Evolutionary conservation across 2,113 vertebrate genomes (phyloP).

Genomic region (Illadopsis cleaveri): DNA sequence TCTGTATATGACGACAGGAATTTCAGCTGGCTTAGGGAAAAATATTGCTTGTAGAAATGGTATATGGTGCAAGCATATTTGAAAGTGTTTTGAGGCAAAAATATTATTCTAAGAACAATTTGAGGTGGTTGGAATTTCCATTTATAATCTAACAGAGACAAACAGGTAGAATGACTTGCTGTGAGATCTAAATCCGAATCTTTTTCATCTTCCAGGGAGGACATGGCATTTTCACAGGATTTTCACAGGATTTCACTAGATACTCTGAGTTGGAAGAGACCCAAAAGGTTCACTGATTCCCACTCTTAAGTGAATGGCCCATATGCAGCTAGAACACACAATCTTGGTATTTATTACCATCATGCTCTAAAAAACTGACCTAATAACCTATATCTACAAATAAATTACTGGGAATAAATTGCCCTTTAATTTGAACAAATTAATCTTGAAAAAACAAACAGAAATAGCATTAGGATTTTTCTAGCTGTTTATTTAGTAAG

Average conservation of each 20-base stretch:
- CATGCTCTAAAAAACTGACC: background rate
- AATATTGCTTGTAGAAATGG: background rate
- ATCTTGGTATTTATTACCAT: background rate
- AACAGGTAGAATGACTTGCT: background rate
- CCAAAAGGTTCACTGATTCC: background rate
- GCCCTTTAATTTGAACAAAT: background rate
- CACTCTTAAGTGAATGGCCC: background rate
- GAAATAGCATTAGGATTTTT: background rate
- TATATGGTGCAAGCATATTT: background rate
- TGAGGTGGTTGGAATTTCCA: background rate
- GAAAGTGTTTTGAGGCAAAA: conserved; percentile 19
- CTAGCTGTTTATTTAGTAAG: background rate
- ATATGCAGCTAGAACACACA: no score
- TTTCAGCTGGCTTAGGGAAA: conserved; percentile 24
- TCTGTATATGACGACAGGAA: background rate
- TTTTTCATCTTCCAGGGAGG: background rate
- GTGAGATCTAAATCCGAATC: background rate
- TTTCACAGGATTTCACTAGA: background rate
- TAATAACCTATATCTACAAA: background rate
- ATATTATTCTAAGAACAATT: background rate
- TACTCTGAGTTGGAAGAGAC: background rate
- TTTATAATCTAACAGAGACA: conserved; percentile 11
- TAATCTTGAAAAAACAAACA: background rate
- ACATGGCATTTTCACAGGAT: background rate
- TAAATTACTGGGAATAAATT: background rate